Evolutionary conservation across 37 sponge, comb jelly and placozoan species (phyloP).

Genomic region (Tethya wilhelma): DNA sequence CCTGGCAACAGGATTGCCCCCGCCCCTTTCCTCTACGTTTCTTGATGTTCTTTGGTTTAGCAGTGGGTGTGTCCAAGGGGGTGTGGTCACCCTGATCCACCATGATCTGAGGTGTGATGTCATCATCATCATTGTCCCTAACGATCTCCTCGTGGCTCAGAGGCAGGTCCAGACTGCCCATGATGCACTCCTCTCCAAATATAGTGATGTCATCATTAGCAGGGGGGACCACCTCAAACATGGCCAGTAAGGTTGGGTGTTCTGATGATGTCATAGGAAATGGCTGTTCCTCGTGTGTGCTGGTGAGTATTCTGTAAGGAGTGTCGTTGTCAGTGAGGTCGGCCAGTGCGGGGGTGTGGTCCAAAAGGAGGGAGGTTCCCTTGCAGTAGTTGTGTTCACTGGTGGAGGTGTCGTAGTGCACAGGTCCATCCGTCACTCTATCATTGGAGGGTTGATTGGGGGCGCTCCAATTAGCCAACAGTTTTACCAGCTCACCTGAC

Average conservation of each 20-base stretch:
- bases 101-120: not conserved
- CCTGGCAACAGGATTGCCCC: not conserved
- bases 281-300: not conserved
- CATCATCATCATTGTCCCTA: not conserved
- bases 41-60: too few species aligned
- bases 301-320: too few species aligned
- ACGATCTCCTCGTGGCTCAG: constrained; percentile 16
- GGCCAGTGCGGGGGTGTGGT: not conserved
- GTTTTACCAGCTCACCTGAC: constrained; percentile 21
- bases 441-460: too few species aligned
- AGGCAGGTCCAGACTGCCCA: not conserved
- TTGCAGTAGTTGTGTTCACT: constrained; percentile 65
- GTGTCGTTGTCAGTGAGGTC: too few species aligned
- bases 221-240: not conserved
- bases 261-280: not conserved
- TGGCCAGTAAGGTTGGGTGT: not conserved
- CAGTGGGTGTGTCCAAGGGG: too few species aligned
- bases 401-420: constrained; percentile 26
- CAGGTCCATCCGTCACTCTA: not conserved
- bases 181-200: not conserved
- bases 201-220: not conserved
- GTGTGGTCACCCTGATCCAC: too few species aligned
- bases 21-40: not conserved
- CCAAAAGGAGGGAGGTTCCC: not conserved
- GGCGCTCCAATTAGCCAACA: not conserved